Conservation (phyloP, 2,888 invertebrate species). For the Dynastes tityus region DNA sequence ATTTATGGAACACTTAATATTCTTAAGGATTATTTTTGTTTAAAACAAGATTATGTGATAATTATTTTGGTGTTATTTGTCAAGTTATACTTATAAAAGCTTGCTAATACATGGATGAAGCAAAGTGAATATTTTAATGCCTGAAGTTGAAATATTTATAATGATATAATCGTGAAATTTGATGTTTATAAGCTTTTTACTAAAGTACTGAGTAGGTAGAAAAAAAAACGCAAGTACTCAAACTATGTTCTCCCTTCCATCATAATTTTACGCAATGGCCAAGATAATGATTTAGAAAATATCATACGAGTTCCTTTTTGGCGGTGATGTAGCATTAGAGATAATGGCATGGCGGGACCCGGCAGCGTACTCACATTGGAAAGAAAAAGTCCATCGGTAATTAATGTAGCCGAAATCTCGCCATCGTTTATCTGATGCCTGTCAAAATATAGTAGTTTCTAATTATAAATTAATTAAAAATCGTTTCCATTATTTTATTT, state of each 20-base stretch:
- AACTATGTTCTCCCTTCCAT: constrained; percentile 10
- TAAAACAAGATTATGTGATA: too few species aligned
- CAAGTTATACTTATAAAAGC: background rate
- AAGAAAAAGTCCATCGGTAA: constrained; percentile 43
- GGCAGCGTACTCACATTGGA: constrained; percentile 12
- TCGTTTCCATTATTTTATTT: constrained; percentile 44
- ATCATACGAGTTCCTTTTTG: constrained; percentile 38
- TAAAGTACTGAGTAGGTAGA: background rate
- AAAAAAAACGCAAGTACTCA: background rate
- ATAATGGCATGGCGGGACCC: constrained; percentile 22
- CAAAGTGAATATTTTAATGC: background rate
- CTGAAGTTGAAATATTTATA: background rate
- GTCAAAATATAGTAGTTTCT: constrained; percentile 46
- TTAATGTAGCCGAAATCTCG: constrained; percentile 38
- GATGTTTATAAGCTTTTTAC: background rate
- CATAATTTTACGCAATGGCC: constrained; percentile 42
- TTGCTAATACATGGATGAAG: background rate
- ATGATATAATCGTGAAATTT: constrained; percentile 16
- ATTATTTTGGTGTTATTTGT: background rate
- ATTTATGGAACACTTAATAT: too few species aligned
- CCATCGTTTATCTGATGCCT: constrained; percentile 43
- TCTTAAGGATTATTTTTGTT: too few species aligned
- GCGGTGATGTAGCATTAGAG: constrained; percentile 41
- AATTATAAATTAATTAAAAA: constrained; percentile 47
- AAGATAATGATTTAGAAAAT: constrained; percentile 45